Evolutionary conservation across 37 sponge, comb jelly and placozoan species (phyloP).

Genomic region (Eunapius fragilis): DNA sequence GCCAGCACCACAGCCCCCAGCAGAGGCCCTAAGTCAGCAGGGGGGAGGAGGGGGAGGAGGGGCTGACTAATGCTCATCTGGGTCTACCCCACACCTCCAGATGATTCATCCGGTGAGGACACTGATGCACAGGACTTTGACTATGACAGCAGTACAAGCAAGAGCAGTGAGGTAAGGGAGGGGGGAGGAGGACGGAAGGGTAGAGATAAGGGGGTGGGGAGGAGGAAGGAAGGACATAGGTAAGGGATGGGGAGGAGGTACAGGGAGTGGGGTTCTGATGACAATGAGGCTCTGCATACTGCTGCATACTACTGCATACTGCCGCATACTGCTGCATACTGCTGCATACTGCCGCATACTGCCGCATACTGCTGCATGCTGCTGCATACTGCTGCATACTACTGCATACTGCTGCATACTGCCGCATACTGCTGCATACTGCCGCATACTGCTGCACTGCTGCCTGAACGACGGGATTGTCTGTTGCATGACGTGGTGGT

Average conservation of each 20-base stretch:
- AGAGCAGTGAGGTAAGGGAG: background rate
- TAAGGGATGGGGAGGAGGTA: background rate
- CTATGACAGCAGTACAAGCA: slow-evolving; percentile 25
- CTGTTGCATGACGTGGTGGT: background rate
- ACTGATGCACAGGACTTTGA: slow-evolving; percentile 67
- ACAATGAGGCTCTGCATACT: no score
- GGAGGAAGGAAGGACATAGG: background rate
- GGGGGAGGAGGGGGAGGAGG: background rate
- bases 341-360: no score
- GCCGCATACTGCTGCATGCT: no score
- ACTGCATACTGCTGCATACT: no score
- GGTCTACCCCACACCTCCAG: slow-evolving; percentile 16
- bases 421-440: no score
- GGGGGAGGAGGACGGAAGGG: background rate
- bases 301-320: no score
- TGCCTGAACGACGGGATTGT: no score
- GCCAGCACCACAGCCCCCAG: slow-evolving; percentile 24
- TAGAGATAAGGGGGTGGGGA: background rate
- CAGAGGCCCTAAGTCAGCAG: slow-evolving; percentile 46
- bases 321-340: no score
- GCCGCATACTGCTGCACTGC: no score
- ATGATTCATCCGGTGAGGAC: slow-evolving; percentile 66
- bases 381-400: no score
- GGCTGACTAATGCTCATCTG: no score
- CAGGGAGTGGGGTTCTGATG: background rate